Conservation (phyloP, 2,888 invertebrate genomes). For the Lithodes maja region DNA sequence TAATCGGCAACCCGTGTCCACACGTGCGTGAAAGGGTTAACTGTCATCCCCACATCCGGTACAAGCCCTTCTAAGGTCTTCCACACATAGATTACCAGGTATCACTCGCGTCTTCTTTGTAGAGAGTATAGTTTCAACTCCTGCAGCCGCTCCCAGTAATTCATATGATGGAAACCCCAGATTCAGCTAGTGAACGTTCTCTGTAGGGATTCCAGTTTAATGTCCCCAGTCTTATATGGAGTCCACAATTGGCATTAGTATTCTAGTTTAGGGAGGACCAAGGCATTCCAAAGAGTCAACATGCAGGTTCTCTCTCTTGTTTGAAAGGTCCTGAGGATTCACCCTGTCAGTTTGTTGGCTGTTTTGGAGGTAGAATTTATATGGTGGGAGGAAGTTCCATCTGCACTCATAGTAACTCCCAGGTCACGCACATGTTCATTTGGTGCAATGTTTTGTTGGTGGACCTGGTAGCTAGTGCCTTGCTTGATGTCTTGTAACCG, state of each 20-base stretch:
- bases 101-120: too few relatives aligned
- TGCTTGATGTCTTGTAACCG: neutral
- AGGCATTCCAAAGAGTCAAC: neutral
- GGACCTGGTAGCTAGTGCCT: neutral
- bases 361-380: neutral
- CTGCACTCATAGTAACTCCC: neutral
- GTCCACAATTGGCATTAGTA: conserved; percentile 16
- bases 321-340: too few relatives aligned
- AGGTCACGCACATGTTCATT: neutral
- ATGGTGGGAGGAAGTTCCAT: neutral
- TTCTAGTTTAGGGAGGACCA: neutral
- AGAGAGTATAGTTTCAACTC: neutral
- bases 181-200: conserved; percentile 19
- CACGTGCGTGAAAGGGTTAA: too few relatives aligned
- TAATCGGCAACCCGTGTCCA: too few relatives aligned
- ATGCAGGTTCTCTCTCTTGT: neutral
- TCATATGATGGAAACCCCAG: neutral
- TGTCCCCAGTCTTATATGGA: conserved; percentile 11
- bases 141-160: neutral
- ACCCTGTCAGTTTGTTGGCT: too few relatives aligned
- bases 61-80: too few relatives aligned
- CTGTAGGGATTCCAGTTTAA: neutral
- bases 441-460: neutral
- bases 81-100: too few relatives aligned
- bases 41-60: too few relatives aligned